phyloP scores from a whole-genome alignment of 2,888 invertebrate genomes.

The Bombyx huttoni region DNA sequence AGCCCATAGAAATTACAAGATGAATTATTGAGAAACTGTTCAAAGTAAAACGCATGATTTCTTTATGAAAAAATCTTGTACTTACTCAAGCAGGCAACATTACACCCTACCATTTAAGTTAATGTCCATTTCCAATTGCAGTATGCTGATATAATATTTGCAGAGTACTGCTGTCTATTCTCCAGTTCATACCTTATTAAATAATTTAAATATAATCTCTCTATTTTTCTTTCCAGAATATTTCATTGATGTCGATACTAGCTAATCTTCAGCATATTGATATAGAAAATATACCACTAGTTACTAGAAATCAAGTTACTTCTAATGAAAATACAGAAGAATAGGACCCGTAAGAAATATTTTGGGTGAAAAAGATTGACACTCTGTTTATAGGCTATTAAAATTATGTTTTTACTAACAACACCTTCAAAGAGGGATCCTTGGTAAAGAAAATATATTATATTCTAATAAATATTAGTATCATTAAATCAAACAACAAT shows the following conservation, averaged over 20 bases:
- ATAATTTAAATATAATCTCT: background rate
- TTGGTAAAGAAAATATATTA: too few relatives aligned
- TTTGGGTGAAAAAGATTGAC: background rate
- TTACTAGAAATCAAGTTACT: constrained; percentile 21
- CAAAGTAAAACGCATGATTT: too few relatives aligned
- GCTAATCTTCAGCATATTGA: constrained; percentile 34
- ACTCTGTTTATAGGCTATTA: background rate
- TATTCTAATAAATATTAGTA: background rate
- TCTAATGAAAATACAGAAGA: constrained; percentile 21
- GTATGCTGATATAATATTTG: background rate
- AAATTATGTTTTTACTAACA: too few relatives aligned
- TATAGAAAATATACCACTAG: constrained; percentile 28
- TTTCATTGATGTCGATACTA: constrained; percentile 26
- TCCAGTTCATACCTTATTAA: background rate
- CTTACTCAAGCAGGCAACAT: too few relatives aligned
- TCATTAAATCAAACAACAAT: background rate
- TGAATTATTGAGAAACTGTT: too few relatives aligned
- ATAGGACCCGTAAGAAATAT: constrained; percentile 24
- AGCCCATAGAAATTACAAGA: too few relatives aligned
- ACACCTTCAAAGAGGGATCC: too few relatives aligned
- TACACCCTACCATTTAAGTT: too few relatives aligned
- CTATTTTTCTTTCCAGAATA: constrained; percentile 36
- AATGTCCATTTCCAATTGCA: background rate
- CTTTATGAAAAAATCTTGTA: too few relatives aligned
- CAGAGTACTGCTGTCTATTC: too few relatives aligned